Percentiles rank a stretch among this genome's conserved stretches.
These are phyloP conservation scores for Pogoniulus pusillus DNA, from an alignment of 2,797 vertebrate genomes.

Conservation along the genomic window DNA sequence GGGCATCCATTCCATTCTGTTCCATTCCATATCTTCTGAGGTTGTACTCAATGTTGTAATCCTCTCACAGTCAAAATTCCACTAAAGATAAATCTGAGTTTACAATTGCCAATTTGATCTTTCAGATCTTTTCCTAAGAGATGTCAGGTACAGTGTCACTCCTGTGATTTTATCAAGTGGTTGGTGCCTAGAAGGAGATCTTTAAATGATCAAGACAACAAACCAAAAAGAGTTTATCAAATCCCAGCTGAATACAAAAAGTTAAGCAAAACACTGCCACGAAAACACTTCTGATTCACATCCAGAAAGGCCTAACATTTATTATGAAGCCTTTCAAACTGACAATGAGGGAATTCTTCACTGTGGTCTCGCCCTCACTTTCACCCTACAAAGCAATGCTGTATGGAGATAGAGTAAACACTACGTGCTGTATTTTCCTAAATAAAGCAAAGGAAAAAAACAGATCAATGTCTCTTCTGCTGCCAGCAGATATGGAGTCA, in stretches of 20 bases:
- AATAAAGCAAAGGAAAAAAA: conserved; percentile 63
- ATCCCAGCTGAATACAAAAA: conserved; percentile 50
- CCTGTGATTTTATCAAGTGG: background rate
- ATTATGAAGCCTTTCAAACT: conserved; percentile 67
- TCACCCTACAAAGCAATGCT: conserved; percentile 71
- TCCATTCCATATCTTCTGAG: background rate
- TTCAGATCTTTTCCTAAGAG: background rate
- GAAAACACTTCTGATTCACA: conserved; percentile 67
- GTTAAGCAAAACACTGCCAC: conserved; percentile 62
- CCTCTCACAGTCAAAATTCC: background rate
- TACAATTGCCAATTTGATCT: background rate
- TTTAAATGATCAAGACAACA: conserved; percentile 7
- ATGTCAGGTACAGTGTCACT: background rate
- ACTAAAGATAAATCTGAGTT: background rate
- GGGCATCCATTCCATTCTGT: background rate
- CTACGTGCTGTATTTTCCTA: conserved; percentile 68
- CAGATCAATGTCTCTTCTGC: conserved; percentile 68
- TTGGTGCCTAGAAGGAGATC: background rate
- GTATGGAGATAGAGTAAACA: conserved; percentile 72
- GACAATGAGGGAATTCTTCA: conserved; percentile 73
- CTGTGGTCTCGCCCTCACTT: conserved; percentile 71
- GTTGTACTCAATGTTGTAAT: background rate
- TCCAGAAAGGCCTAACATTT: conserved; percentile 64
- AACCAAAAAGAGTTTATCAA: conserved; percentile 32
- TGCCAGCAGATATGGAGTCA: conserved; percentile 71